A percentile compares a stretch with the other conserved stretches of the same genome.
phyloP scores from a whole-genome alignment of 1,140 invertebrate genomes.

The Brachionus calyciflorus region DNA sequence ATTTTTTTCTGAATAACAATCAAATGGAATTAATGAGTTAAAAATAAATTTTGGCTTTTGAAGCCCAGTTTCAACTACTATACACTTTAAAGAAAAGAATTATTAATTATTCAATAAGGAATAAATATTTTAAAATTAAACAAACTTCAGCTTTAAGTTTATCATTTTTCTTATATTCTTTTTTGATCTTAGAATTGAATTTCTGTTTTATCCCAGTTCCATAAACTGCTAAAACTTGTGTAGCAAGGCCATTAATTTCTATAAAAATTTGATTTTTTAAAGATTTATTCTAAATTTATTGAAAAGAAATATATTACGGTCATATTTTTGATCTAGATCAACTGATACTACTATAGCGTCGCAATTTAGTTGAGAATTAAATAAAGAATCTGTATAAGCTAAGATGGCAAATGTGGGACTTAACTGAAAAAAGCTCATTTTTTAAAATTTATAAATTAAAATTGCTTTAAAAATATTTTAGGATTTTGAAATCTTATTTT shows the following conservation, averaged over 20 bases:
- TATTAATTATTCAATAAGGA: not conserved
- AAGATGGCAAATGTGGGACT: not conserved
- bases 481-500: not conserved
- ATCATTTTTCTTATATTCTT: not conserved
- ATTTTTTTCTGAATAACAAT: not conserved
- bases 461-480: not conserved
- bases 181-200: not conserved
- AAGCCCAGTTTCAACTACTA: not conserved
- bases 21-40: too few species aligned
- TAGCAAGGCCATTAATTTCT: not conserved
- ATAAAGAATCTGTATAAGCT: slow-evolving; percentile 16
- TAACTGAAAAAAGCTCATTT: not conserved
- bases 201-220: not conserved
- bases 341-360: not conserved
- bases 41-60: not conserved
- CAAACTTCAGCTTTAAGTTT: not conserved
- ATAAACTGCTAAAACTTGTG: not conserved
- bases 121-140: not conserved
- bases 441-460: not conserved
- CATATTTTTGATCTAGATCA: not conserved
- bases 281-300: not conserved
- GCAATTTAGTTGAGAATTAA: not conserved
- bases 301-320: not conserved
- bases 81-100: not conserved
- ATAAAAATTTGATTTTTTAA: not conserved